These are phyloP conservation scores for Clavelina lepadiformis DNA, from an alignment of 23 tunicate genomes.

Conservation along the genomic window DNA sequence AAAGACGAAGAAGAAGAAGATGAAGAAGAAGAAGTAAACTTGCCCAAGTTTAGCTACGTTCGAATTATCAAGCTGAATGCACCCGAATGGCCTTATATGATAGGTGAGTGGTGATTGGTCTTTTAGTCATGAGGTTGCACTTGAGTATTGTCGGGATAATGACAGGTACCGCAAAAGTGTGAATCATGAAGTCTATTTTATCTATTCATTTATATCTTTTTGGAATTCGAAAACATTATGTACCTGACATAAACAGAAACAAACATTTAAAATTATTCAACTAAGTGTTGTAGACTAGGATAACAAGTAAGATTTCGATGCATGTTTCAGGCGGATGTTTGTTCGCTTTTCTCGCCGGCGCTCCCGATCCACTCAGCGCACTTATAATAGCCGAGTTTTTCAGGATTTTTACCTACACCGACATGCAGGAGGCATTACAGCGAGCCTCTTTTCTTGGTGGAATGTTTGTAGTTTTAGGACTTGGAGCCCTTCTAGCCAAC, in stretches of 20 bases:
- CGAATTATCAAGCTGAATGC: conserved; percentile 40
- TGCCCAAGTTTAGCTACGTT: conserved; percentile 20
- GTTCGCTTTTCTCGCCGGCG: conserved; percentile 54
- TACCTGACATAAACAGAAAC: neutral
- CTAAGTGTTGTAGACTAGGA: too few species aligned
- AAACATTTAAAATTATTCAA: too few species aligned
- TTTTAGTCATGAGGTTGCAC: too few species aligned
- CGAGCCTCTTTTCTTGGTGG: conserved; percentile 20
- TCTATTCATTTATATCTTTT: too few species aligned
- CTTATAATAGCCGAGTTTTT: conserved; percentile 60
- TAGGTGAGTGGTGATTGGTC: too few species aligned
- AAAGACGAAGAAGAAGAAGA: too few species aligned
- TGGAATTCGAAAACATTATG: neutral
- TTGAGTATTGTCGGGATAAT: too few species aligned
- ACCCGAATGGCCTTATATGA: conserved; percentile 74
- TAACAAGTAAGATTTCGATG: too few species aligned
- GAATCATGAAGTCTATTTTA: too few species aligned
- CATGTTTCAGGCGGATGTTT: conserved; percentile 35
- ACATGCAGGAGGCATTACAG: conserved; percentile 9
- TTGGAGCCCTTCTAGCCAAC: too few species aligned
- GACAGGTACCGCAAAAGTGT: too few species aligned
- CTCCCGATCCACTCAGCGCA: conserved; percentile 63
- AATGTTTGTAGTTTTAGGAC: conserved; percentile 26
- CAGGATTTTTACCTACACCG: conserved; percentile 23
- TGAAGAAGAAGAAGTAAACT: conserved; percentile 18